Base-by-base conservation (phyloP, 2,888 invertebrate genomes). In the Erpobdella octoculata region DNA sequence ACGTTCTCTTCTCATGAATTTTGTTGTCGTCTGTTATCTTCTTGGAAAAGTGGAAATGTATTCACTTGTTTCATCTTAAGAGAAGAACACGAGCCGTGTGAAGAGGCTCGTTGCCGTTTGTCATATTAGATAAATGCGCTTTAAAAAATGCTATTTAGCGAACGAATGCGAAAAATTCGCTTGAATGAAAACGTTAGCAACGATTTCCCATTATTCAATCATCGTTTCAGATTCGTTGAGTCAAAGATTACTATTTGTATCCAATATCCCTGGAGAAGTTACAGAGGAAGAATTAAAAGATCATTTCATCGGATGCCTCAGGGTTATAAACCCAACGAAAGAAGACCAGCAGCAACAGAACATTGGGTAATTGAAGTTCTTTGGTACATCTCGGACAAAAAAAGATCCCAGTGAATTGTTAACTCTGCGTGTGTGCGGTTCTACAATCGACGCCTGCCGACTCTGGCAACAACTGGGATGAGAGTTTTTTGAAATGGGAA, bases 191-290 rank as follows among this genome's bases (percentile, higher is more conserved):
- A 53, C 21, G 53, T 28, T 25, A 15, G 21, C 21, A 53, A 53
- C 53, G 28, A 53, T 25, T 53, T 28, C 28, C 53, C 53, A 53
- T 25, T 53, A 53, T 25, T 53, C 53, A 53, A 53, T 37, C 28
- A 46, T 46, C 46, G 41, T 71, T 71, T 41, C 71, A 71, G 71
- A 71, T 71, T 33, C 65, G 48, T 21, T 65, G 41, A 38, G 31
- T 25, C 41, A 62, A 33, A 38, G 71, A 38, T 62, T 71, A 46
- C 41, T 71, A 62, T 71, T 62, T 62, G 71, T 71, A 64, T 62
- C 65, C 62, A 71, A 71, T 71, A 65, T 71, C 21, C 62, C 62
- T 25, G 46, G 21, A 21, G 71, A 64, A 53, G 46, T 46, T 28
- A 65, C 71, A 25, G 71, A 71, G 48, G 38, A 61, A 36, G 35